These are phyloP conservation scores for Geodia barretti DNA, from an alignment of 37 sponge, comb jelly and placozoan genomes.

Conservation along the genomic window DNA sequence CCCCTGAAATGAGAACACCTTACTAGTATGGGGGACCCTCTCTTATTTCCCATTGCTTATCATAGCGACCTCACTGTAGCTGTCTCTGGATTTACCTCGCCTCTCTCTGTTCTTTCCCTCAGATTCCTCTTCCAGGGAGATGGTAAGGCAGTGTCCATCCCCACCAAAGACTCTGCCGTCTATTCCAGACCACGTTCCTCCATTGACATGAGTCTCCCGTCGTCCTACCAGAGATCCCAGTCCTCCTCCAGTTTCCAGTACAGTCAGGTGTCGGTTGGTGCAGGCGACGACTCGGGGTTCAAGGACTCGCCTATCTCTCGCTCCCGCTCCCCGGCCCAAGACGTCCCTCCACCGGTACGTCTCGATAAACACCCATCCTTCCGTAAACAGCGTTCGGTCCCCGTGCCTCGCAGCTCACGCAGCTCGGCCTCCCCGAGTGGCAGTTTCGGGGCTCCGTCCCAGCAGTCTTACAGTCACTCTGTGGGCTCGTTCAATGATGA, in stretches of 20 bases:
- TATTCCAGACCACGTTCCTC: constrained; percentile 25
- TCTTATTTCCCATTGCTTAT: too few relatives aligned
- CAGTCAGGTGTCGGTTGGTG: not conserved
- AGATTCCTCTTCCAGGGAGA: constrained; percentile 62
- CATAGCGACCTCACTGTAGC: too few relatives aligned
- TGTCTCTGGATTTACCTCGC: too few relatives aligned
- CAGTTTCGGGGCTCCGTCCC: not conserved
- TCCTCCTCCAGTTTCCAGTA: not conserved
- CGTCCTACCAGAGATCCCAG: not conserved
- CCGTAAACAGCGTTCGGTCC: not conserved
- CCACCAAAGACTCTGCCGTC: not conserved
- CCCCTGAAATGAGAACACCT: too few relatives aligned
- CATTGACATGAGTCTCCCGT: constrained; percentile 13
- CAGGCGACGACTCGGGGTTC: constrained; percentile 32
- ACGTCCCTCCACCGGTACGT: constrained; percentile 41
- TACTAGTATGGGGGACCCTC: too few relatives aligned
- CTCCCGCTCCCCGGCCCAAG: constrained; percentile 1
- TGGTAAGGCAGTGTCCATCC: constrained; percentile 37
- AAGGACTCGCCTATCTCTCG: constrained; percentile 1
- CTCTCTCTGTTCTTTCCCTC: too few relatives aligned
- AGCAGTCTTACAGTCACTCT: not conserved
- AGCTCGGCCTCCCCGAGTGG: not conserved
- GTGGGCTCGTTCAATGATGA: not conserved
- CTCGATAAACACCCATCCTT: constrained; percentile 47
- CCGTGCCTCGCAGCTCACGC: not conserved